Conservation (phyloP, 2,797 vertebrate genomes). For the Alcedo quadribrachys region DNA sequence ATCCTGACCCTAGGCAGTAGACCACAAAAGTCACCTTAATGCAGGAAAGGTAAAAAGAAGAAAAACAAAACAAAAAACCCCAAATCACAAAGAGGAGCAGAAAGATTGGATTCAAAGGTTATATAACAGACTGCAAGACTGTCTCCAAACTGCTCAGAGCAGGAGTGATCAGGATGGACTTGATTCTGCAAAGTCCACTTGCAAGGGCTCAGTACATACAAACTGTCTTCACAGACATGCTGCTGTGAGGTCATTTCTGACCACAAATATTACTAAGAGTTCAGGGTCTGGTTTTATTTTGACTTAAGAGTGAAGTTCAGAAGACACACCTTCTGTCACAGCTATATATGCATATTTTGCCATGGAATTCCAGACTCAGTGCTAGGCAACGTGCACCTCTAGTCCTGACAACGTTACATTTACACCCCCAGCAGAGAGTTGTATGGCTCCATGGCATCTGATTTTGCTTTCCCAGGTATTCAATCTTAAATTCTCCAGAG, state of each 20-base stretch:
- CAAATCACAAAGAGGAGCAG: background rate
- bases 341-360: background rate
- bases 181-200: background rate
- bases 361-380: background rate
- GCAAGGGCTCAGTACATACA: background rate
- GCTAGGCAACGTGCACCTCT: background rate
- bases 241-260: background rate
- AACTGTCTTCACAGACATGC: background rate
- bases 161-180: background rate
- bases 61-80: background rate
- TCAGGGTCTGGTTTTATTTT: background rate
- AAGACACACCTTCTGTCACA: background rate
- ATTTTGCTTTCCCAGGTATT: background rate
- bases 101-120: background rate
- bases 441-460: background rate
- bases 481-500: background rate
- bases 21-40: background rate
- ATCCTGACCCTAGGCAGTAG: background rate
- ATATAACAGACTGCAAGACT: background rate
- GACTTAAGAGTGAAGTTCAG: background rate
- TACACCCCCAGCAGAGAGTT: background rate
- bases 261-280: background rate
- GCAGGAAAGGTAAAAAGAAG: background rate
- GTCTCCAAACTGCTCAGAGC: background rate
- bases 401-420: background rate